Conservation (phyloP, 2,888 invertebrate species). For the Iselma pallidipennis region DNA sequence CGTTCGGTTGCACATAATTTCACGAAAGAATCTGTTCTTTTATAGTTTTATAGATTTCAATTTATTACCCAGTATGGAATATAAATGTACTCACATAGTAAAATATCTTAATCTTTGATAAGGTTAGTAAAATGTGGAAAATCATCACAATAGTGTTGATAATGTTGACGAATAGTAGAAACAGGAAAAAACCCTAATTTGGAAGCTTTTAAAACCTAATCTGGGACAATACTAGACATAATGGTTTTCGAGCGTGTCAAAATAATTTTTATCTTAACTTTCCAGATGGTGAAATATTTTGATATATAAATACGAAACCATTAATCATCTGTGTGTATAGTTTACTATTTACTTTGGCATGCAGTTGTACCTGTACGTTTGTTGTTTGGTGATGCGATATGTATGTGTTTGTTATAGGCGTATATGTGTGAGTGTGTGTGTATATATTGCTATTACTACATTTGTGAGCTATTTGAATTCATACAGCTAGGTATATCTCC, state of each 20-base stretch:
- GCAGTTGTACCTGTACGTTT: slow-evolving; percentile 34
- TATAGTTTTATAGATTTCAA: background rate
- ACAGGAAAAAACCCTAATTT: background rate
- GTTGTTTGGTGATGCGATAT: slow-evolving; percentile 5
- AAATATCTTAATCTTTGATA: no score
- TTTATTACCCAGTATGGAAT: background rate
- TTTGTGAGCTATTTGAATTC: slow-evolving; percentile 49
- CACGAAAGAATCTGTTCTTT: background rate
- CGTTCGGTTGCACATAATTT: slow-evolving; percentile 1
- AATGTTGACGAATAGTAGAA: background rate
- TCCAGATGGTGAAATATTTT: slow-evolving; percentile 51
- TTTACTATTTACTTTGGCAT: slow-evolving; percentile 37
- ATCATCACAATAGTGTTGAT: background rate
- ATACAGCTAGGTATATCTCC: slow-evolving; percentile 50
- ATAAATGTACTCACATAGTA: background rate
- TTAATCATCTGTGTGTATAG: slow-evolving; percentile 42
- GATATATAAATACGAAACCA: slow-evolving; percentile 46
- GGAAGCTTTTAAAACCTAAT: background rate
- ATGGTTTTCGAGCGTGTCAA: slow-evolving; percentile 11
- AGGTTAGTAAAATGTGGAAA: background rate
- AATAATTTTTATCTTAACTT: slow-evolving; percentile 45
- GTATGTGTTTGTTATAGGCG: no score
- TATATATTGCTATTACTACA: slow-evolving; percentile 21
- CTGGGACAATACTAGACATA: slow-evolving; percentile 6
- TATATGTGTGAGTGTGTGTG: slow-evolving; percentile 4